Conservation (phyloP, 2,797 vertebrate genomes). For the Spinus pinus region DNA sequence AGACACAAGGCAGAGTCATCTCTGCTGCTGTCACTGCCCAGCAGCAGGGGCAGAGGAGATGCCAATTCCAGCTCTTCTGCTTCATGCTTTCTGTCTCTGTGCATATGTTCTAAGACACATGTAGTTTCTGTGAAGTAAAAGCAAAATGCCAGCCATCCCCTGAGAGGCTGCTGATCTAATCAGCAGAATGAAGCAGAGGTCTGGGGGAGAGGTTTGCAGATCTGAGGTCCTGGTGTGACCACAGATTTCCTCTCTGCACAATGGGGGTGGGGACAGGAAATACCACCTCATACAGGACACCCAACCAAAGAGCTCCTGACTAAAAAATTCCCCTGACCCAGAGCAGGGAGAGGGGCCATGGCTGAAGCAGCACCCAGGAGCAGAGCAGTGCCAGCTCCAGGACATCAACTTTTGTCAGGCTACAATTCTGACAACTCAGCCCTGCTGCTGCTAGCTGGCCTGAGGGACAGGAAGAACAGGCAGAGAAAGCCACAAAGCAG, state of each 20-base stretch:
- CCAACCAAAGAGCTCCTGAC: neutral
- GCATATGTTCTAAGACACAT: neutral
- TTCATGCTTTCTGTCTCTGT: neutral
- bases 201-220: neutral
- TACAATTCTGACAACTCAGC: neutral
- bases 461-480: neutral
- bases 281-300: rapidly evolving
- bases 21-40: neutral
- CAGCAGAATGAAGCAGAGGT: neutral
- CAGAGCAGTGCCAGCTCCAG: neutral
- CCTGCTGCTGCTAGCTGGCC: neutral
- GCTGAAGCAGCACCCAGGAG: neutral
- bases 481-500: slow-evolving; percentile 13
- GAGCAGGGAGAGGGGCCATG: neutral
- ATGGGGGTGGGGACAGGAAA: neutral
- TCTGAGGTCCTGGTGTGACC: neutral
- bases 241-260: neutral
- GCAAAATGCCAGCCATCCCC: neutral
- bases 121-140: neutral
- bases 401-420: neutral
- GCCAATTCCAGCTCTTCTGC: neutral
- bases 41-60: neutral
- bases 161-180: neutral
- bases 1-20: neutral
- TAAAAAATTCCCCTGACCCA: neutral